Percentiles rank a stretch among this genome's conserved stretches.
phyloP scores from a whole-genome alignment of 2,113 vertebrate genomes.

The Cyprinodon brontotheroides region DNA sequence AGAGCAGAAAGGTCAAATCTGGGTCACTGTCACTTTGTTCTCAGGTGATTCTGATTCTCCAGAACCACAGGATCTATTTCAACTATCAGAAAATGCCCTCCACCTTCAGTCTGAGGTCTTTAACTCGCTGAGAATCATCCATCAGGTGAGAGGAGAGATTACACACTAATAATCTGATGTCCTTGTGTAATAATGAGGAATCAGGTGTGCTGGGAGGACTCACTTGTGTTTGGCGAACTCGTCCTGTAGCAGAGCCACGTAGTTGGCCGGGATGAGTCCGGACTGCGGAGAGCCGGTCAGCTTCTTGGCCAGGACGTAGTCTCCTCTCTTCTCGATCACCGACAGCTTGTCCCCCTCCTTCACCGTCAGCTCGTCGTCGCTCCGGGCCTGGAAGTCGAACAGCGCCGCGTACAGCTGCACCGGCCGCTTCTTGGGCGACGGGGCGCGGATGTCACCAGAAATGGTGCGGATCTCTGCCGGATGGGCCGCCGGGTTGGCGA shows the following conservation, averaged over 20 bases:
- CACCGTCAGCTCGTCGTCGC: conserved; percentile 85
- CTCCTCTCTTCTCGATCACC: conserved; percentile 85
- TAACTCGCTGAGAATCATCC: too few species aligned
- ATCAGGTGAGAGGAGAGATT: background rate
- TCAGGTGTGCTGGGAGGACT: conserved; percentile 59
- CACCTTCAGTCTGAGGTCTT: too few species aligned
- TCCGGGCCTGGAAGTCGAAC: conserved; percentile 86
- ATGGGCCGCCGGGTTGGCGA: conserved; percentile 57
- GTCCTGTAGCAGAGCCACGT: conserved; percentile 84
- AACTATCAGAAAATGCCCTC: too few species aligned
- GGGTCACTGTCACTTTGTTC: too few species aligned
- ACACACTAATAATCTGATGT: background rate
- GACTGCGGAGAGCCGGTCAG: conserved; percentile 81
- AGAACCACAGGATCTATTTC: too few species aligned
- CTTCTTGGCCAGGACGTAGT: conserved; percentile 85
- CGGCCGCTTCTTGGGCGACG: conserved; percentile 74
- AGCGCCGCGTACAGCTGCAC: conserved; percentile 83
- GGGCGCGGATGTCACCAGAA: conserved; percentile 75
- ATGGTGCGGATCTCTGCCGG: conserved; percentile 72
- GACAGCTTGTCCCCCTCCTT: conserved; percentile 86
- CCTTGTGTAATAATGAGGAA: background rate
- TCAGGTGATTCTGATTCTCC: too few species aligned
- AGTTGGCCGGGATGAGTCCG: conserved; percentile 87
- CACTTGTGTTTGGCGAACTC: conserved; percentile 84
- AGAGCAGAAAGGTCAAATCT: too few species aligned